Base-by-base conservation (phyloP, 2,888 invertebrate genomes). In the Lingula anatina region DNA sequence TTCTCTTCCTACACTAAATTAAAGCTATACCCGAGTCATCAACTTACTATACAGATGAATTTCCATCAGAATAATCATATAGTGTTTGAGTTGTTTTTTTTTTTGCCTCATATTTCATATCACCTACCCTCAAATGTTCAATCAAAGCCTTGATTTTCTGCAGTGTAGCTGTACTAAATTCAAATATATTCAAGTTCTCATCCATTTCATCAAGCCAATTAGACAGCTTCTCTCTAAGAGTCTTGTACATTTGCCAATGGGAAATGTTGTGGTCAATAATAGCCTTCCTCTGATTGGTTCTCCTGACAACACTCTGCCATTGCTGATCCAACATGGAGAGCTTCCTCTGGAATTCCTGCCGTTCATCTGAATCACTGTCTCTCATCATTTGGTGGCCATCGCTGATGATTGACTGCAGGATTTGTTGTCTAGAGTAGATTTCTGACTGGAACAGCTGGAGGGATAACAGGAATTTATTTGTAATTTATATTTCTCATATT, bases 371-470 rank as follows among this genome's bases (percentile, higher is more conserved):
- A 46, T 68, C 66, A 5, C 68, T 69, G 21, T 60, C 57, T 39
- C 57, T 55, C 59, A 70, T 52, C 65, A 71, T 66, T 49, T 65
- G 65, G 46, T 68, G 64, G 4, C 73, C 75, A 55, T 74, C 73
- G 48, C 54, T 65, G 48, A 74, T 64, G 47, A 75, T 72, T 41
- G 71, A 63, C 46, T 70, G 67, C 7, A 75, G 61, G 5, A 74
- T 62, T 49, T 71, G 72, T 53, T 75, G 71, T 27, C 65, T 59
- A 49, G 66, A 65, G 60, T 64, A 63, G 56, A 70, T 62, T 49
- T 71, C 71, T 15, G 62, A 59, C 46, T 69, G 66, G 64, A 73
- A 71, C 51, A 64, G 63, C 73, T 74, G 61, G 7, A 54, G 48
- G n/a, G n/a, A n/a, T n/a, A n/a, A n/a, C n/a, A n/a, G n/a, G n/a